Evolutionary conservation across 2,113 vertebrate genomes (phyloP).

Genomic region (Bambusicola thoracicus): DNA sequence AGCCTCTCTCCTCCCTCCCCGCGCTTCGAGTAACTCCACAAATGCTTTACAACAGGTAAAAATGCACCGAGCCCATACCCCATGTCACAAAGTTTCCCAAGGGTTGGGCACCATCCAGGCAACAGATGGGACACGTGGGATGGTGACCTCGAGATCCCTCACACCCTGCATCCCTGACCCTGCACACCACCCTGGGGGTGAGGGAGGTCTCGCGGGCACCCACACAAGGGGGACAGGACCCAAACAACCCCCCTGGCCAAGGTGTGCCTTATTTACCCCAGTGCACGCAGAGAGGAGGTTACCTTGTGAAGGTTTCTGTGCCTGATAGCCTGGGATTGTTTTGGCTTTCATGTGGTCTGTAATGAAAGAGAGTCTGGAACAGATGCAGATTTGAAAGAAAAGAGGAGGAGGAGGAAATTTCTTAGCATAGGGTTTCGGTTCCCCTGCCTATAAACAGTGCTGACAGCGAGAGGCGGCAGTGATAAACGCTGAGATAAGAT

Average conservation of each 20-base stretch:
- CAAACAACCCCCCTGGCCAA: neutral
- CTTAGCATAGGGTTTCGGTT: conserved; percentile 57
- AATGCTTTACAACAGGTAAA: conserved; percentile 60
- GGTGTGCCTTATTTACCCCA: conserved; percentile 48
- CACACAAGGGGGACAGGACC: neutral
- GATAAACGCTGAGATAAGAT: conserved; percentile 46
- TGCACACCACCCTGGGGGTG: rapidly evolving
- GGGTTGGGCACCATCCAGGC: neutral
- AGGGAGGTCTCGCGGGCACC: rapidly evolving
- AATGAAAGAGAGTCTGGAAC: conserved; percentile 70
- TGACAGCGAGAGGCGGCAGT: conserved; percentile 54
- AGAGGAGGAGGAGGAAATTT: conserved; percentile 70
- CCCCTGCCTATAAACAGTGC: conserved; percentile 68
- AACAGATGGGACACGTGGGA: neutral
- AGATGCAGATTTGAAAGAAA: conserved; percentile 69
- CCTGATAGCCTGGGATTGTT: conserved; percentile 61
- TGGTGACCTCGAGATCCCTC: neutral
- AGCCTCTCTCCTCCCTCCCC: conserved; percentile 31
- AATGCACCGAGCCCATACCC: neutral
- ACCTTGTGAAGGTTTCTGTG: conserved; percentile 26
- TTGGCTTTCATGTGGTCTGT: conserved; percentile 72
- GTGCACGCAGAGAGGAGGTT: neutral
- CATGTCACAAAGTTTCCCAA: rapidly evolving
- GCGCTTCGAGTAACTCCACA: neutral
- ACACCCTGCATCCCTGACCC: neutral